Conservation (phyloP, 2,797 vertebrate species). For the Hoplostethus atlanticus region DNA sequence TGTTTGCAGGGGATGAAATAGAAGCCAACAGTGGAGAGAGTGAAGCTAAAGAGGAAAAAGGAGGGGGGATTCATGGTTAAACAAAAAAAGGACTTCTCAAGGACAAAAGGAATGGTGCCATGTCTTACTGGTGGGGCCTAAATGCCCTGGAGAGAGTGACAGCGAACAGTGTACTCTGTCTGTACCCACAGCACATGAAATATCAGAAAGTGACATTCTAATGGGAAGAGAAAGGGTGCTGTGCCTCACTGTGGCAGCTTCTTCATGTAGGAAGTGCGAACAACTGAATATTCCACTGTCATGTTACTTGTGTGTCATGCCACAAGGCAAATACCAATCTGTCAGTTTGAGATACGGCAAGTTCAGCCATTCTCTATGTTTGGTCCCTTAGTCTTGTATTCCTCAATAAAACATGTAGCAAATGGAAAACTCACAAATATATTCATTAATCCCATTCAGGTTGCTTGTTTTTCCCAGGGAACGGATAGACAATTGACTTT, state of each 20-base stretch:
- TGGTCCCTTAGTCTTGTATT: conserved; percentile 37
- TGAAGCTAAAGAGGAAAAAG: conserved; percentile 6
- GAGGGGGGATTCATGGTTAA: conserved; percentile 16
- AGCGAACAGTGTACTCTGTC: conserved; percentile 30
- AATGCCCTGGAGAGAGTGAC: conserved; percentile 52
- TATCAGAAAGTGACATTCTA: conserved; percentile 17
- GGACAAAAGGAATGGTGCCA: conserved; percentile 62
- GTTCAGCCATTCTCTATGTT: conserved; percentile 36
- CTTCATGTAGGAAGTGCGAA: conserved; percentile 51
- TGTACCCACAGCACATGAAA: conserved; percentile 30
- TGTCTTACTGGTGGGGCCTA: conserved; percentile 52
- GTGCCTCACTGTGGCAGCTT: conserved; percentile 33
- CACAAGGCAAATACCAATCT: conserved; percentile 70
- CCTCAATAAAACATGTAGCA: conserved; percentile 42
- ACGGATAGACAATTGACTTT: conserved; percentile 55
- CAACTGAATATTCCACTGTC: conserved; percentile 41
- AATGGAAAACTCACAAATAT: conserved; percentile 59
- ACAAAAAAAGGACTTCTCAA: conserved; percentile 68
- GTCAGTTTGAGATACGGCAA: conserved; percentile 57
- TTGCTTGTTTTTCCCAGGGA: conserved; percentile 75
- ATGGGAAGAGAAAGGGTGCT: not conserved
- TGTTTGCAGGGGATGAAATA: conserved; percentile 23
- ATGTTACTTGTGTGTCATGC: conserved; percentile 50
- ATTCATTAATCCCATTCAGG: conserved; percentile 59
- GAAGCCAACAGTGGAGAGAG: conserved; percentile 19